Base-by-base conservation (phyloP, 2,797 vertebrate species). In the Denticeps clupeoides region DNA sequence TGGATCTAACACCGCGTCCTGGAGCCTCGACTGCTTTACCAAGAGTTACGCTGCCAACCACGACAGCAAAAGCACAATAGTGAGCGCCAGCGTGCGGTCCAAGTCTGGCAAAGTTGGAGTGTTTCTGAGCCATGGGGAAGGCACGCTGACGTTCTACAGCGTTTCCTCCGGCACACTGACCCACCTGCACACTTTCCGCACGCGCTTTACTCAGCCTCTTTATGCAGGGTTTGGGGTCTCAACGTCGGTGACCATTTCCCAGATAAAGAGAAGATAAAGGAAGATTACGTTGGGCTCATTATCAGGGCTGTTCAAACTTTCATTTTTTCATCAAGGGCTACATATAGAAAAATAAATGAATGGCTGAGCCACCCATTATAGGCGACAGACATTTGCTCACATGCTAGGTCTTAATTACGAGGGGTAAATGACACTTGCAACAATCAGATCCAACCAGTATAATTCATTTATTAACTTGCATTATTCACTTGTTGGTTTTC, bases 141-240 rank as follows among this genome's bases (percentile, higher is more conserved):
- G 46, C 13, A 48, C 33, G 3, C 46, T 48, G 46, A 38, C 46
- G 13, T 48, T 48, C 32, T 46, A 29, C 23, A 37, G 7, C 15
- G 13, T 37, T 9, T 25, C 46, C 32, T 25, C 46, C 4, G 19
- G 13, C 16, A 11, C 19, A 1, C 23, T 38, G 22, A 10, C 18
- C 5, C 29, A 46, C 19, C 7, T 32, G 18, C 29, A 46, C 11
- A 46, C 45, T 8, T 32, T 46, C 45, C n/a, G 10, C 32, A 18
- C 11, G 1, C 15, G 9, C 19, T 49, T 49, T 33, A 23, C 15
- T 7, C 47, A 49, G 37, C 15, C 35, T 4, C 15, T 49, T 5
- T 40, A 27, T 40, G 12, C 46, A 9, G 33, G 6, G 4, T 37
- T 16, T 37, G 33, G 37, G 33, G 33, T 37, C 37, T 37, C 33